Evolutionary conservation across 2,888 invertebrate species (phyloP), one percentile per base, ranked within the genome.

Genomic region (Gryllus longicercus): DNA sequence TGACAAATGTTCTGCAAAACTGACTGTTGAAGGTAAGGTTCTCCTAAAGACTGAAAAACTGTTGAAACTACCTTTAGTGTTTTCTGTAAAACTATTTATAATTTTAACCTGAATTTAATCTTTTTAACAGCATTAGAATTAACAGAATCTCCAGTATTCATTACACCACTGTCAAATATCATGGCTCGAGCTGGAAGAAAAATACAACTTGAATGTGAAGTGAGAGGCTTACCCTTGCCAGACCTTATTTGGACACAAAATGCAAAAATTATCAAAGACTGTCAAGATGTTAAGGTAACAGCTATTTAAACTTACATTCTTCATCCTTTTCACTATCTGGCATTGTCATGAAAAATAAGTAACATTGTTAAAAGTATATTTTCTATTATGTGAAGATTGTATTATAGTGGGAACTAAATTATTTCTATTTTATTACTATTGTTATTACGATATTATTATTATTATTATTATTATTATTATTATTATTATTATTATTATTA

Each of bases 131-230:
- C 92, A 80, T 87, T 90, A 82, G 90, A 91, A 84, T 90, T 91
- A 74, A 89, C 90, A n/a, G 91, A 92, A 85, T 86, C 89, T 81
- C 93, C 93, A 18, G 87, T 86, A 80, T 92, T 94, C 83, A 87
- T 90, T 78, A 87, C 88, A 80, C 90, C 92, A 4, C 87, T 93
- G 63, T 91, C 91, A 3, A 93, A 93, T 86, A 90, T 92, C n/a
- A 93, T 92, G 91, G 92, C 91, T 11, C 89, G 92, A 83, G 91
- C 92, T 80, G 93, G 94, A 77, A 92, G 94, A 85, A 93, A 92
- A 86, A 89, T 93, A 84, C 91, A 91, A 86, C 87, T 94, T 83
- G 93, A 93, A 86, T 93, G 93, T 83, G 88, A 91, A 85, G 91
- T 92, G 82, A 88, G 88, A 78, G 93, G 93, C 82, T 88, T 90